These are phyloP conservation scores for Phrynocephalus guinanensis DNA, from an alignment of 2,797 vertebrate species.

Conservation along the genomic window DNA sequence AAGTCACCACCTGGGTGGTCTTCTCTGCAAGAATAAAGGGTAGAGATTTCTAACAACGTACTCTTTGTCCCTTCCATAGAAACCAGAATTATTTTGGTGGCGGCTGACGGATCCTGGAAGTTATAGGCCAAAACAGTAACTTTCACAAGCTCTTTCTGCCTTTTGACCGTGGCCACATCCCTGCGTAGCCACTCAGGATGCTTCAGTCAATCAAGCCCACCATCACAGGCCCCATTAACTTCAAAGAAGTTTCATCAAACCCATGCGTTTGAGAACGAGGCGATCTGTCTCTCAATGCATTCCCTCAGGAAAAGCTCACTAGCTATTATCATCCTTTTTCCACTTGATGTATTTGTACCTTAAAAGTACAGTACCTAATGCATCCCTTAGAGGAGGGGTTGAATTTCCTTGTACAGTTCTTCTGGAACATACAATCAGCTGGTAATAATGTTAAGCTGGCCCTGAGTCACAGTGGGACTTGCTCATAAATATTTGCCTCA, in stretches of 20 bases:
- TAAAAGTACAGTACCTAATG: conserved; percentile 65
- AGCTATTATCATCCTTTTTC: conserved; percentile 57
- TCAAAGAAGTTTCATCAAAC: not conserved
- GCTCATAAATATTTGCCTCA: no score
- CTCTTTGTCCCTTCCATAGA: no score
- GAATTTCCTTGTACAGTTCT: conserved; percentile 54
- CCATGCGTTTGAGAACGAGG: conserved; percentile 9
- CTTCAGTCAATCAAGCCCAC: not conserved
- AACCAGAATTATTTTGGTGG: no score
- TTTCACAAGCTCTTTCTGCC: no score
- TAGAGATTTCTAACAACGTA: not conserved
- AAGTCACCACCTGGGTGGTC: not conserved
- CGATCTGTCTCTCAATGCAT: conserved; percentile 5
- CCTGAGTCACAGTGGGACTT: conserved; percentile 33
- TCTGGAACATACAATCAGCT: conserved; percentile 62
- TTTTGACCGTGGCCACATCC: not conserved
- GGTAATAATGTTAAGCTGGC: conserved; percentile 69
- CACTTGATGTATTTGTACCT: conserved; percentile 58
- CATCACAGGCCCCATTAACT: conserved; percentile 21
- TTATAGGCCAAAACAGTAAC: no score
- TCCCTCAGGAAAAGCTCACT: not conserved
- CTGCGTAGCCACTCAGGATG: not conserved
- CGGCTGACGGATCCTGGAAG: no score
- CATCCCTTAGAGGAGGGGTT: not conserved
- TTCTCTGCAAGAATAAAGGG: not conserved